Evolutionary conservation across 2,113 vertebrate genomes (phyloP), one percentile per base, ranked within the genome.

Genomic region (Aphyosemion australe): DNA sequence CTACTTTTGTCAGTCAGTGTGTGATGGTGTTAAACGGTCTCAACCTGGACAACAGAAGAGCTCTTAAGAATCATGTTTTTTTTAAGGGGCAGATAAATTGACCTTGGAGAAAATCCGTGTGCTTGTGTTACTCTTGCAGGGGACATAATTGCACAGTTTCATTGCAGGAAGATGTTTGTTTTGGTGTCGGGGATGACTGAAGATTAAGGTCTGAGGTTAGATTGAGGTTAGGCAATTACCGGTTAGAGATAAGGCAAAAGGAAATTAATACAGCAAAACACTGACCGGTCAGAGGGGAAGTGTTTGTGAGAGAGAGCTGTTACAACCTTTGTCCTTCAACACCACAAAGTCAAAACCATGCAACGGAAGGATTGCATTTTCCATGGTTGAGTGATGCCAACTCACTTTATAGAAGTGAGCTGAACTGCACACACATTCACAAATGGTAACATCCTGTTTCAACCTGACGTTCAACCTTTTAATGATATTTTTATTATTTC

Each of bases 31-130:
- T 12, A 41, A 51, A 45, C 50, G 60, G 58, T 51, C 39, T 39
- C 55, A 54, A 70, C 31, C 52, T 51, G 4, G 19, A 53, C 52
- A 49, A 47, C 45, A 76, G 53, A 58, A 66, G 56, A 82, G 69
- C 73, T 76, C 78, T 82, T 79, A 68, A 71, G 75, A 76, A 48
- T 60, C 34, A 6, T 64, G 58, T 80, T 73, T 61, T 71, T 47
- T 71, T 57, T 37, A 49, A 49, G 60, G 72, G 64, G 60, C 13
- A 76, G 54, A 49, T 62, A 61, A 60, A 59, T 43, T 57, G 69
- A 64, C 70, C 64, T 70, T 43, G 21, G 26, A 32, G 26, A 53
- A 26, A 53, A 16, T 37, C 12, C 15, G 9, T 55, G 32, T 39
- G 53, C 34, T 55, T 19, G 34, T 18, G 1, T 42, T 42, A 13